Percentiles rank a stretch among this genome's conserved stretches.
These are phyloP conservation scores for Drosophila sucinea DNA, from an alignment of 1,140 invertebrate genomes.

Conservation along the genomic window DNA sequence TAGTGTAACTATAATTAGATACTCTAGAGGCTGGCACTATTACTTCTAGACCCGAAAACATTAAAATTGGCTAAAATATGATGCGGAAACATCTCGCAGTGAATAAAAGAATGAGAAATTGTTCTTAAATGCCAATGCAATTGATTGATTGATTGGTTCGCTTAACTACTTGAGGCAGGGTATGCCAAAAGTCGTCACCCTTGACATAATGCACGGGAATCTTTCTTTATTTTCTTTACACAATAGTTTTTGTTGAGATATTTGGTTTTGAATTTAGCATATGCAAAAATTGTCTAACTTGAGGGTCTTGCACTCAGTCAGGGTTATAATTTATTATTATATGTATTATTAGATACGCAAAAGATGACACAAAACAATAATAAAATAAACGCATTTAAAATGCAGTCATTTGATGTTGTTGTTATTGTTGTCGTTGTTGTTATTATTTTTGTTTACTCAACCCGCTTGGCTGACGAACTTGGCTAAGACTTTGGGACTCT, in stretches of 20 bases:
- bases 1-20: too few species aligned
- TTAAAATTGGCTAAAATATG: too few species aligned
- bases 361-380: constrained; percentile 8
- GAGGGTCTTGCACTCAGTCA: constrained; percentile 19
- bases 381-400: constrained; percentile 15
- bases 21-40: too few species aligned
- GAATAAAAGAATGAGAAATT: too few species aligned
- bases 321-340: constrained; percentile 2
- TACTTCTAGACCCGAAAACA: too few species aligned
- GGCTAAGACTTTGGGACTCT: constrained; percentile 14
- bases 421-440: neutral
- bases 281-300: constrained; percentile 1
- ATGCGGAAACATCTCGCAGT: too few species aligned
- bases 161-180: too few species aligned
- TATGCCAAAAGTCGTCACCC: too few species aligned
- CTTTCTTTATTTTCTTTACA: neutral
- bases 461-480: neutral
- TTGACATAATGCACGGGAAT: too few species aligned
- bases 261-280: constrained; percentile 6
- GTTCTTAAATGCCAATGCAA: too few species aligned
- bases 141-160: too few species aligned
- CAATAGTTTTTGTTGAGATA: neutral
- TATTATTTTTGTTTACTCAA: constrained; percentile 13
- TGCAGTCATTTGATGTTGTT: neutral
- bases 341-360: constrained; percentile 19